Evolutionary conservation across 2,797 vertebrate genomes (phyloP), one percentile per base, ranked within the genome.

Genomic region (Eospalax fontanierii): DNA sequence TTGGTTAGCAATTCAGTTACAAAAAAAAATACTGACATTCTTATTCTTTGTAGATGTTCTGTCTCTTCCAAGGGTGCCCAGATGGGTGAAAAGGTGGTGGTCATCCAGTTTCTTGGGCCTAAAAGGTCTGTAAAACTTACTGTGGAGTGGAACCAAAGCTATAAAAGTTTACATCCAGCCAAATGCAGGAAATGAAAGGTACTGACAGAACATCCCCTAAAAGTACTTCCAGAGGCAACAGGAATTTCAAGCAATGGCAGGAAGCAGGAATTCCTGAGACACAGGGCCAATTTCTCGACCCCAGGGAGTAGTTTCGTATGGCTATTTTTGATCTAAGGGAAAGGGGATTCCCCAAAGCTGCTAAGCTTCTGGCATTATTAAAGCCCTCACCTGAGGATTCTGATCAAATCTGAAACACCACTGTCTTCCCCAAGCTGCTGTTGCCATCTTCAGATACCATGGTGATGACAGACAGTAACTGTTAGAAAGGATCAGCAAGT

Each of bases 121-220:
- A 24, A 22, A 81, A 79, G 57, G 22, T 26, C 14, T 86, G 15
- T 59, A n/a, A 83, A 87, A 73, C 38, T 65, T 59, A 89, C 54
- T 82, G 40, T 40, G 46, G 85, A 95, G 40, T 40, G 46, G 85
- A 95, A 81, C 63, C 80, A 92, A 95, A 92, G 68, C 43, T 71
- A 40, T 83, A 84, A 93, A 87, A 89, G 70, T 84, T 11, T 90
- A 90, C 79, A 59, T 65, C 40, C 80, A 91, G 68, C 68, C 84
- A 65, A 95, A 93, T 68, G 70, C 89, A 96, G 96, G 96, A 97
- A 97, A 78, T 71, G 38, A 73, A 89, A 93, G 43, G 66, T 89
- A 54, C 46, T 81, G 82, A 87, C 75, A 74, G 63, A 50, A 59
- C 90, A n/a, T 73, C 80, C 61, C 75, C 93, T 84, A 65, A 66